These are phyloP conservation scores for Tympanoctomys barrerae DNA, from an alignment of 2,797 vertebrate genomes.

Conservation along the genomic window DNA sequence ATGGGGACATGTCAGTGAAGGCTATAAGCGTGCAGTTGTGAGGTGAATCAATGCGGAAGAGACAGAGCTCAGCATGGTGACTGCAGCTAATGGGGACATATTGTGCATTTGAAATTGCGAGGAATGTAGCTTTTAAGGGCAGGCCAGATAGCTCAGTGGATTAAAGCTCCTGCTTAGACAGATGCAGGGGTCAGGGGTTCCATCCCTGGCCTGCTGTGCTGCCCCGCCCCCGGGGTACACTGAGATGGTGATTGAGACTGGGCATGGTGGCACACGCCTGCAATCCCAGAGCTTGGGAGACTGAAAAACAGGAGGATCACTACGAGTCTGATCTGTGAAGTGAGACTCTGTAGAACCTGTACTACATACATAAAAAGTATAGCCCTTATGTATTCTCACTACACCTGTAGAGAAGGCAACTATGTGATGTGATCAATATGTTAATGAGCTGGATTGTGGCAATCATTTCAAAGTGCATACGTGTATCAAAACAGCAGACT, in stretches of 20 bases:
- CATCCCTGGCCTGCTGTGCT: too few species aligned
- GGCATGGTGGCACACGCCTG: too few species aligned
- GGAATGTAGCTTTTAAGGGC: background rate
- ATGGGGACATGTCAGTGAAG: background rate
- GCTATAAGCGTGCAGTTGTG: background rate
- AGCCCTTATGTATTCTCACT: background rate
- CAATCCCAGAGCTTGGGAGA: too few species aligned
- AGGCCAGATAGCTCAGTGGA: too few species aligned
- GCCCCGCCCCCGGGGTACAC: too few species aligned
- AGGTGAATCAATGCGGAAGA: background rate
- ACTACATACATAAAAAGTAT: background rate
- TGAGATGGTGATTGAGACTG: too few species aligned
- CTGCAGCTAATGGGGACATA: background rate
- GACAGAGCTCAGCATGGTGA: background rate
- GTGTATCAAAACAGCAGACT: background rate
- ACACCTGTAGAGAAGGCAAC: background rate
- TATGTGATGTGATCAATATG: background rate
- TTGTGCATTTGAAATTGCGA: background rate
- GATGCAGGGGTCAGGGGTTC: too few species aligned
- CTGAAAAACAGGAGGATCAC: too few species aligned
- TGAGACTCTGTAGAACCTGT: too few species aligned
- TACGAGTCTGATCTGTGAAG: too few species aligned
- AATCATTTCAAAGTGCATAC: background rate
- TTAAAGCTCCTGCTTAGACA: too few species aligned
- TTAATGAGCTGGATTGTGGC: conserved; percentile 6